phyloP scores from a whole-genome alignment of 2,888 invertebrate species.

The Ceramica pisi region DNA sequence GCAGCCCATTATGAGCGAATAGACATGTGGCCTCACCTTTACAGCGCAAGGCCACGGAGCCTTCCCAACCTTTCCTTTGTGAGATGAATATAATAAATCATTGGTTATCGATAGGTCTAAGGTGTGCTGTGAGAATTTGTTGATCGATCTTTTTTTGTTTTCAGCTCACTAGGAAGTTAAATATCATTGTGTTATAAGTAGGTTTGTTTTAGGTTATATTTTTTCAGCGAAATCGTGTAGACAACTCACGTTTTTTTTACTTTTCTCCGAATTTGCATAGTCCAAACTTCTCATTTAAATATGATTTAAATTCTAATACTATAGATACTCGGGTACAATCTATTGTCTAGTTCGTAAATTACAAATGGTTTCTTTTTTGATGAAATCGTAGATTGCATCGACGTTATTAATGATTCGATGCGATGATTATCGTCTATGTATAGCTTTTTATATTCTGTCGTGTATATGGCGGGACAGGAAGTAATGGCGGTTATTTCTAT shows the following conservation, averaged over 20 bases:
- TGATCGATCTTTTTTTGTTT: constrained; percentile 69
- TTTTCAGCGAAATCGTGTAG: constrained; percentile 40
- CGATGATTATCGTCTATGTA: constrained; percentile 44
- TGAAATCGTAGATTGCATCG: constrained; percentile 57
- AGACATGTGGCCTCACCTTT: constrained; percentile 82
- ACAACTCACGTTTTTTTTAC: constrained; percentile 35
- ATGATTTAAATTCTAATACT: constrained; percentile 17
- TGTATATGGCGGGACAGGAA: constrained; percentile 58
- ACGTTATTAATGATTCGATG: constrained; percentile 60
- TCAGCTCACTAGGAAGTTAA: constrained; percentile 53
- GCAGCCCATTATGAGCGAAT: constrained; percentile 81
- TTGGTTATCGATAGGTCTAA: constrained; percentile 77
- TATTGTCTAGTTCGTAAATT: constrained; percentile 28
- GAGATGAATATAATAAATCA: constrained; percentile 70
- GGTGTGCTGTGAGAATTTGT: constrained; percentile 70
- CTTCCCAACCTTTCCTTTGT: constrained; percentile 80
- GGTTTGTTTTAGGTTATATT: constrained; percentile 1
- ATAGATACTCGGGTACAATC: not conserved
- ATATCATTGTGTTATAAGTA: constrained; percentile 56
- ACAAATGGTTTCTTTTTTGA: constrained; percentile 25
- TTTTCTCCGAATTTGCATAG: constrained; percentile 19
- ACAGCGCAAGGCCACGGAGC: constrained; percentile 77
- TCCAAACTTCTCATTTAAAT: constrained; percentile 10
- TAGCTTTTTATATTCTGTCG: constrained; percentile 40
- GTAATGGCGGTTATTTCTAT: constrained; percentile 44